A percentile compares a stretch with the other conserved stretches of the same genome.
These are phyloP conservation scores for Argyresthia albistria DNA, from an alignment of 2,888 invertebrate genomes.

Conservation along the genomic window DNA sequence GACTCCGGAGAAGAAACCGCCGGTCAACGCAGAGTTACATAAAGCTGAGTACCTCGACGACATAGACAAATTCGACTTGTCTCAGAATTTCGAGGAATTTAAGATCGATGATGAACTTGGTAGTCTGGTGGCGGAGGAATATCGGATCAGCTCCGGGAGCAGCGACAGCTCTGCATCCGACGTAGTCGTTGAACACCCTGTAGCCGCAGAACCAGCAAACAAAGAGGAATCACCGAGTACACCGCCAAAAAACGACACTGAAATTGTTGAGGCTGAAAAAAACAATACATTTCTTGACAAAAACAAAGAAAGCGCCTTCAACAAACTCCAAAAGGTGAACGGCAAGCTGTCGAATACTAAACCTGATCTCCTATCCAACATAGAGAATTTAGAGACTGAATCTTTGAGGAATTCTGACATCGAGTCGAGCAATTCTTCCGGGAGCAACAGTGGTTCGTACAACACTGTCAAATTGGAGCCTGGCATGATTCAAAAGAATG, in stretches of 20 bases:
- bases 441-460: slow-evolving; percentile 63
- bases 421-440: slow-evolving; percentile 73
- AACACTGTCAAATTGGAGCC: slow-evolving; percentile 63
- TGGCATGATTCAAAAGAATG: slow-evolving; percentile 42
- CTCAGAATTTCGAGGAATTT: slow-evolving; percentile 86
- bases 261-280: slow-evolving; percentile 22
- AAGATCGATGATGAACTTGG: slow-evolving; percentile 81
- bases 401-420: slow-evolving; percentile 79
- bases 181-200: slow-evolving; percentile 48
- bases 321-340: slow-evolving; percentile 36
- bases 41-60: slow-evolving; percentile 64
- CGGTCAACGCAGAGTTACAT: slow-evolving; percentile 36
- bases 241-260: slow-evolving; percentile 14
- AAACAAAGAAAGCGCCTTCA: slow-evolving; percentile 22
- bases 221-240: slow-evolving; percentile 20
- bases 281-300: slow-evolving; percentile 40
- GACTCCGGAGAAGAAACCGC: slow-evolving; percentile 32
- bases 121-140: slow-evolving; percentile 62
- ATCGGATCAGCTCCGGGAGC: slow-evolving; percentile 65
- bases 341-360: slow-evolving; percentile 61
- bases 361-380: slow-evolving; percentile 68
- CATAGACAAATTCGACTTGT: slow-evolving; percentile 76
- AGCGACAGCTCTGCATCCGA: slow-evolving; percentile 61
- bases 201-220: slow-evolving; percentile 48
- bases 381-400: slow-evolving; percentile 70